A percentile compares a stretch with the other conserved stretches of the same genome.
phyloP scores from a whole-genome alignment of 2,797 vertebrate species.

The Lagocephalus sceleratus region DNA sequence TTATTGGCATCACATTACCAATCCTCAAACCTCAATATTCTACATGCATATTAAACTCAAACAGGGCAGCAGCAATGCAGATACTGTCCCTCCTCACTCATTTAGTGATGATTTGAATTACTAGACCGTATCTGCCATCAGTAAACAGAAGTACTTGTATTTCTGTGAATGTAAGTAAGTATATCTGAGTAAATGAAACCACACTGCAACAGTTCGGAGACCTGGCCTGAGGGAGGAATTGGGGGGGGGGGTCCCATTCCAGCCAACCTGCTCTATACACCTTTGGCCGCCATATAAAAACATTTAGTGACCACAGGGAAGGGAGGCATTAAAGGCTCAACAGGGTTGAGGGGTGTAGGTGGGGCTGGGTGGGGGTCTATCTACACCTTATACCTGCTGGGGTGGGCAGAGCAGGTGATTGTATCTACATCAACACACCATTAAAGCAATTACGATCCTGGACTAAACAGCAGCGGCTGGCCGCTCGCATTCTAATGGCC shows the following conservation, averaged over 20 bases:
- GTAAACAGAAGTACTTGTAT: too few relatives aligned
- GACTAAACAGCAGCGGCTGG: slow-evolving; percentile 64
- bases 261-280: slow-evolving; percentile 60
- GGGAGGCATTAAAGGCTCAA: slow-evolving; percentile 70
- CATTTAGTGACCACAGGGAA: slow-evolving; percentile 69
- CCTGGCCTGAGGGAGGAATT: slow-evolving; percentile 78
- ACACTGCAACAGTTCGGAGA: slow-evolving; percentile 21
- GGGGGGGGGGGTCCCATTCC: slow-evolving; percentile 83
- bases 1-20: slow-evolving; percentile 42
- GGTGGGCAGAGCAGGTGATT: slow-evolving; percentile 79
- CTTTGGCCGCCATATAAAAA: slow-evolving; percentile 55
- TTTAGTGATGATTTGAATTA: too few relatives aligned
- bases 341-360: slow-evolving; percentile 35
- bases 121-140: too few relatives aligned
- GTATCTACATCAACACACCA: slow-evolving; percentile 82
- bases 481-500: slow-evolving; percentile 62
- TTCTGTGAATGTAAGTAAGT: too few relatives aligned
- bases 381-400: slow-evolving; percentile 73
- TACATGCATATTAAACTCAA: slow-evolving; percentile 34
- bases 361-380: slow-evolving; percentile 55
- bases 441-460: slow-evolving; percentile 79
- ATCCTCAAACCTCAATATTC: slow-evolving; percentile 44
- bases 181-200: too few relatives aligned
- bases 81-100: too few relatives aligned
- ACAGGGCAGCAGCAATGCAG: neutral